These are phyloP conservation scores for Pachyramphus minor DNA, from an alignment of 2,113 vertebrate species.

Conservation along the genomic window DNA sequence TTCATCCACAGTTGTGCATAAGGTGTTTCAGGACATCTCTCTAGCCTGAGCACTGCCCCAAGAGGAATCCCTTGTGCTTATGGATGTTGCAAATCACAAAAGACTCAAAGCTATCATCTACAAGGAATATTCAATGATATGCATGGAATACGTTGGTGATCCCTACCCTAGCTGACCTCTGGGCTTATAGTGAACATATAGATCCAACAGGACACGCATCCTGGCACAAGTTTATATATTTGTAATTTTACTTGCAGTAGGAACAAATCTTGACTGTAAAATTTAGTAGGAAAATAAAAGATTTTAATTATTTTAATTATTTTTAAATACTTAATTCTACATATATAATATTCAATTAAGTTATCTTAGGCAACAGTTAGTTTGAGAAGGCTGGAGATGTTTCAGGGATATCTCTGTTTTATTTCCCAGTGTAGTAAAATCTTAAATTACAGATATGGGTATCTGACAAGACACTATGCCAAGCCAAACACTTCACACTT, in stretches of 20 bases:
- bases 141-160: neutral
- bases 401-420: neutral
- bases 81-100: neutral
- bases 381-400: neutral
- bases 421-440: neutral
- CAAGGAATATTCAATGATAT: neutral
- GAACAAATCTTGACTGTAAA: neutral
- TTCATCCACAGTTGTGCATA: accelerated
- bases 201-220: neutral
- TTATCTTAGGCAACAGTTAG: neutral
- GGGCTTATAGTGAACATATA: neutral
- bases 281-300: neutral
- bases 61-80: neutral
- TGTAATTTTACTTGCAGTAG: neutral
- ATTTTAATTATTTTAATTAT: neutral
- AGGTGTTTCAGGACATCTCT: neutral
- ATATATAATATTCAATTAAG: neutral
- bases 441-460: neutral
- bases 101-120: neutral
- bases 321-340: neutral
- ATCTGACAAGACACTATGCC: neutral
- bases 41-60: neutral
- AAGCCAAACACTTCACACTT: neutral
- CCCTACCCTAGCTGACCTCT: neutral
- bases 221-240: neutral